A percentile compares a stretch with the other conserved stretches of the same genome.
Evolutionary conservation across 2,113 vertebrate genomes (phyloP).

Genomic region (Phycodurus eques): DNA sequence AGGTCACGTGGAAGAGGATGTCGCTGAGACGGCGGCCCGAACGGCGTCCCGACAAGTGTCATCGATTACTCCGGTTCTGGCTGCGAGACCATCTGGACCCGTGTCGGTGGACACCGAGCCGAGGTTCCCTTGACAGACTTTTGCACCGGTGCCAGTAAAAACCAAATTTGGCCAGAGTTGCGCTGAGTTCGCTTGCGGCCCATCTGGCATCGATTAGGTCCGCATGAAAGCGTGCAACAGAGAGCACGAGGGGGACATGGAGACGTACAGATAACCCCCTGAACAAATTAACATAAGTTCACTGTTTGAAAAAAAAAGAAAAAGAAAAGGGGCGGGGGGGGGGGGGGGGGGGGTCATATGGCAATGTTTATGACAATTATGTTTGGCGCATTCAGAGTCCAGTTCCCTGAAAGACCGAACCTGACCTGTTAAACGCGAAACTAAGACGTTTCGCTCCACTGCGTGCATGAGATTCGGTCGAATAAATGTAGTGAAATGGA

Average conservation of each 20-base stretch:
- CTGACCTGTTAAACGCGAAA: conserved; percentile 16
- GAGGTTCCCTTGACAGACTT: conserved; percentile 60
- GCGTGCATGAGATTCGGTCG: conserved; percentile 50
- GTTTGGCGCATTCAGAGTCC: conserved; percentile 55
- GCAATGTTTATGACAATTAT: conserved; percentile 61
- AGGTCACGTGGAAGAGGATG: conserved; percentile 4
- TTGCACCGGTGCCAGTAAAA: conserved; percentile 59
- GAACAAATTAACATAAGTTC: conserved; percentile 43
- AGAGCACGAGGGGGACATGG: conserved; percentile 33
- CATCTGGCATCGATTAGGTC: conserved; percentile 71
- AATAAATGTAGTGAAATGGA: conserved; percentile 39
- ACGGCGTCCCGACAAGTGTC: neutral
- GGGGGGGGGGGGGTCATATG: conserved; percentile 44
- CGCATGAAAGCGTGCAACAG: conserved; percentile 51
- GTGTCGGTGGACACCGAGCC: conserved; percentile 11
- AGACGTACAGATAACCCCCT: conserved; percentile 50
- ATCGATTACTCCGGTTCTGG: neutral
- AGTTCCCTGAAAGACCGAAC: conserved; percentile 35
- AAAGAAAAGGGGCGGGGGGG: neutral
- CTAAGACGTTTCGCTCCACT: conserved; percentile 48
- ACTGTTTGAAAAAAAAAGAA: conserved; percentile 25
- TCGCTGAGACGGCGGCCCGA: neutral
- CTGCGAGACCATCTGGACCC: neutral
- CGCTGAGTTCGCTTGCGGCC: conserved; percentile 38
- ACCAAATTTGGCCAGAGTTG: conserved; percentile 58